phyloP scores from a whole-genome alignment of 2,888 invertebrate genomes.

The Kryphioiulus occultus region DNA sequence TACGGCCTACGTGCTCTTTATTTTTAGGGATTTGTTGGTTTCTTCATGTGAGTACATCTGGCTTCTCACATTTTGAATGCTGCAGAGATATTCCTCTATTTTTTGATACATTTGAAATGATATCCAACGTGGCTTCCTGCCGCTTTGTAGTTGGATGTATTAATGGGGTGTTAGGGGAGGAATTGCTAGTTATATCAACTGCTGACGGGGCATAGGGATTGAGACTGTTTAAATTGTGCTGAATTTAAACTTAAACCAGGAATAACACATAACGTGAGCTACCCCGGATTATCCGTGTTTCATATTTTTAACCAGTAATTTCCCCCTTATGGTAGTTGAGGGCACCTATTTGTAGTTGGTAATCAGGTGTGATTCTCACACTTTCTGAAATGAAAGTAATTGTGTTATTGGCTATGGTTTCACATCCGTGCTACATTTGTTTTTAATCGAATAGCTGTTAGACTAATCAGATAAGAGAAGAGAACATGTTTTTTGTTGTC shows the following conservation, averaged over 20 bases:
- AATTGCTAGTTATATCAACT: not conserved
- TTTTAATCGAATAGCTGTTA: no score
- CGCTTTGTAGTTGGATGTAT: not conserved
- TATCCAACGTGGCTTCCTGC: not conserved
- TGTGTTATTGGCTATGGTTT: no score
- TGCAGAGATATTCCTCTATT: not conserved
- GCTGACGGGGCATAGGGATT: not conserved
- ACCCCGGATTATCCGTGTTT: not conserved
- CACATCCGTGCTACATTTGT: no score
- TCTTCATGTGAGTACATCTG: not conserved
- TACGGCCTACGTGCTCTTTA: conserved; percentile 24
- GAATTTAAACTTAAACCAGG: not conserved
- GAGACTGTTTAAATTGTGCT: not conserved
- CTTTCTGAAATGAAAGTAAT: no score
- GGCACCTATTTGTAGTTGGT: no score
- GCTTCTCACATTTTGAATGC: not conserved
- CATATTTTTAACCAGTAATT: no score
- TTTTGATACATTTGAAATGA: not conserved
- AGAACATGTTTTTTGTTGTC: not conserved
- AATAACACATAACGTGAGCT: not conserved
- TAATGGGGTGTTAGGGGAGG: not conserved
- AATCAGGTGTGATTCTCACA: no score
- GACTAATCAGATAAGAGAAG: no score
- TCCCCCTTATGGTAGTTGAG: no score
- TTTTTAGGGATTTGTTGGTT: conserved; percentile 2